Conservation (phyloP, 2,888 invertebrate species). For the Agonum fuliginosum region DNA sequence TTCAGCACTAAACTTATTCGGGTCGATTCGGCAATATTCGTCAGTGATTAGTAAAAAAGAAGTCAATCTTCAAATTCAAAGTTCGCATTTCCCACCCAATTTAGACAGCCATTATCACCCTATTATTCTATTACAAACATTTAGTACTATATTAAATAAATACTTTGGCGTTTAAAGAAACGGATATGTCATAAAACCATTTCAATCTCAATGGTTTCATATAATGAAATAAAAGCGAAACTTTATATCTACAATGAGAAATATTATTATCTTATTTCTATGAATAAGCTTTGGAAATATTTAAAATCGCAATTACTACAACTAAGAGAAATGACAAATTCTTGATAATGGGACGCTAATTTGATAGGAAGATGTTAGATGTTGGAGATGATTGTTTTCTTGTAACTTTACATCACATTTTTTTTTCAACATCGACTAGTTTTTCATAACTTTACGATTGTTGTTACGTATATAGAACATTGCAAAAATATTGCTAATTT, state of each 20-base stretch:
- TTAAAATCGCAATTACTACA: constrained; percentile 1
- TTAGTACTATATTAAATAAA: constrained; percentile 34
- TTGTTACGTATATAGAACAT: too few species aligned
- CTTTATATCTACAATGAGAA: constrained; percentile 31
- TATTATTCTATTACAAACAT: neutral
- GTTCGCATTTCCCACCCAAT: too few species aligned
- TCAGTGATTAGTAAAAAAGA: too few species aligned
- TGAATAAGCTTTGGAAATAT: constrained; percentile 31
- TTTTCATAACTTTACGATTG: too few species aligned
- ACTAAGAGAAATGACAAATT: constrained; percentile 15
- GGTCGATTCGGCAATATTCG: too few species aligned
- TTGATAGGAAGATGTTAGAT: neutral
- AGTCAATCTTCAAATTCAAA: too few species aligned
- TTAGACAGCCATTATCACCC: too few species aligned
- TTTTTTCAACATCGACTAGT: too few species aligned
- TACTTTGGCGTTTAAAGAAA: constrained; percentile 36
- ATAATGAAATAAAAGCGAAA: constrained; percentile 22
- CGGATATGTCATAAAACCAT: constrained; percentile 32
- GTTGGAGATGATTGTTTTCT: neutral
- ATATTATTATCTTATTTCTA: constrained; percentile 21
- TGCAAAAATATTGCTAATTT: too few species aligned
- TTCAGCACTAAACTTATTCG: too few species aligned
- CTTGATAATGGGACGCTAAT: constrained; percentile 10
- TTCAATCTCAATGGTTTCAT: neutral
- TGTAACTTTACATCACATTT: too few species aligned